A percentile compares a stretch with the other conserved stretches of the same genome.
phyloP scores from a whole-genome alignment of 2,888 invertebrate genomes.

The Lutraria lutraria region DNA sequence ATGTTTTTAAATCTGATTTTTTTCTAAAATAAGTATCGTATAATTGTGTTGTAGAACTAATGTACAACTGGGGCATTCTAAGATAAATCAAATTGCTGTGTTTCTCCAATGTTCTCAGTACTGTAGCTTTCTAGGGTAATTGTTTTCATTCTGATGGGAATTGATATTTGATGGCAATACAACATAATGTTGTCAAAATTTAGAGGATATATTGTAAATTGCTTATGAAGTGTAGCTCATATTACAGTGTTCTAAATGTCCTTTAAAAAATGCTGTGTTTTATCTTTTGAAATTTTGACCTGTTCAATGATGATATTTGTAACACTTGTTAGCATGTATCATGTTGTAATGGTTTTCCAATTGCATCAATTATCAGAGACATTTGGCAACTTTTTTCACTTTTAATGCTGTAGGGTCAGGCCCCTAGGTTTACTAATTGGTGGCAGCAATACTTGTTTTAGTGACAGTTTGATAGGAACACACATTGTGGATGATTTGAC shows the following conservation, averaged over 20 bases:
- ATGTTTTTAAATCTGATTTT: no score
- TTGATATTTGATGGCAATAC: background rate
- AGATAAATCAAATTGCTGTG: background rate
- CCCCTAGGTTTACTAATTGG: no score
- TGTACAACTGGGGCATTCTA: background rate
- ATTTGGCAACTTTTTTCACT: no score
- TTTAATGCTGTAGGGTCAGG: no score
- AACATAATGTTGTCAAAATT: constrained; percentile 20
- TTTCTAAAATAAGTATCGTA: no score
- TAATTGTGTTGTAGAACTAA: background rate
- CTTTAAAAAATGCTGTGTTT: background rate
- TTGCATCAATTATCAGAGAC: no score
- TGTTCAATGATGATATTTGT: background rate
- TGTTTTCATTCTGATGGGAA: background rate
- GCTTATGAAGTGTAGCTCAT: background rate
- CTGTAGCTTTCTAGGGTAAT: background rate
- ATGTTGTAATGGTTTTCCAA: background rate
- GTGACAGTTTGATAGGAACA: no score
- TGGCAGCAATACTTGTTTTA: no score
- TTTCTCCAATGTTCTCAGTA: background rate
- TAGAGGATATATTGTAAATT: background rate
- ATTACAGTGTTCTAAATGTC: background rate
- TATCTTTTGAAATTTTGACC: background rate
- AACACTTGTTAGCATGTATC: background rate
- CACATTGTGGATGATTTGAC: no score